These are phyloP conservation scores for Nemapogon koenigi DNA, from an alignment of 2,888 invertebrate genomes.

Conservation along the genomic window DNA sequence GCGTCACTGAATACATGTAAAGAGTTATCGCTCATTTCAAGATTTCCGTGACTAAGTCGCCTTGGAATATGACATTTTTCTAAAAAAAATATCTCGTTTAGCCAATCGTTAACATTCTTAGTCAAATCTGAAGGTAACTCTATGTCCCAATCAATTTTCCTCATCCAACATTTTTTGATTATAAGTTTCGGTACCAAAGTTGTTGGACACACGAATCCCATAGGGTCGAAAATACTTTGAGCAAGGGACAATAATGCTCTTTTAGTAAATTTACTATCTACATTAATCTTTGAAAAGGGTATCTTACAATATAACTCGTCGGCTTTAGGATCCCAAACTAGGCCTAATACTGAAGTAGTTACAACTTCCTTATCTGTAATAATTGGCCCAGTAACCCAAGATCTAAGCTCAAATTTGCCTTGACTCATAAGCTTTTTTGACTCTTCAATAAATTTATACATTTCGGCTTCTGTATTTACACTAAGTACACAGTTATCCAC, in stretches of 20 bases:
- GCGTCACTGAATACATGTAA: constrained; percentile 10
- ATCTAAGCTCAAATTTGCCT: constrained; percentile 15
- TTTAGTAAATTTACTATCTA: constrained; percentile 10
- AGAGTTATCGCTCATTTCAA: background rate
- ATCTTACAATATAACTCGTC: constrained; percentile 8
- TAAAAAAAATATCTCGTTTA: background rate
- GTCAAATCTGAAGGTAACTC: background rate
- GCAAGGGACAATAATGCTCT: constrained; percentile 11
- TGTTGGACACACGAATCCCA: constrained; percentile 12
- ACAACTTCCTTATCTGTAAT: too few relatives aligned
- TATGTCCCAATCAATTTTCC: constrained; percentile 13
- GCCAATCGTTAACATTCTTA: background rate
- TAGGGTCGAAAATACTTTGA: constrained; percentile 15
- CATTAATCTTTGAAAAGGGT: background rate
- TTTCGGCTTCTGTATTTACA: constrained; percentile 10
- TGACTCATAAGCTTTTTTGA: constrained; percentile 12
- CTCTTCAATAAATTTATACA: constrained; percentile 13
- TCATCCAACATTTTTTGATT: constrained; percentile 13
- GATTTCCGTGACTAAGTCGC: background rate
- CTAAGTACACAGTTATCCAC: constrained; percentile 16
- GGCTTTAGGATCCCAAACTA: constrained; percentile 10
- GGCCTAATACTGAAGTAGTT: too few relatives aligned
- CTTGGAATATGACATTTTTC: constrained; percentile 1
- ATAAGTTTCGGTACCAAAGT: constrained; percentile 15
- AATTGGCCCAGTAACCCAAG: constrained; percentile 13